Evolutionary conservation across 2,113 vertebrate genomes (phyloP), one percentile per base, ranked within the genome.

Genomic region (Microtus oregoni): DNA sequence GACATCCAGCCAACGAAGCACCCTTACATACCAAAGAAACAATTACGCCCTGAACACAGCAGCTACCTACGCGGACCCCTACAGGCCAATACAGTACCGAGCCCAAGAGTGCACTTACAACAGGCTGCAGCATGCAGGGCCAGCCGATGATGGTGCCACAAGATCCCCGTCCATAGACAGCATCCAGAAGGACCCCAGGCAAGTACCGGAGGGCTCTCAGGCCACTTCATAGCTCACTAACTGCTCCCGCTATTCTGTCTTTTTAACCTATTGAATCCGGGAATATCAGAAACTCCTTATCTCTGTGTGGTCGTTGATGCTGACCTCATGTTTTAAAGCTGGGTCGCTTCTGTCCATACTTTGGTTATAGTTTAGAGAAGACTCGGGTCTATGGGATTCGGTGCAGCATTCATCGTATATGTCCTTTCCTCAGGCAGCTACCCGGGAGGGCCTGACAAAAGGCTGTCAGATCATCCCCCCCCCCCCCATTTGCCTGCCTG

Each of bases 101-200:
- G 98, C 99, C 91, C 97, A 99, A 0, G 99, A 99, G 90, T 95
- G 99, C 93, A 96, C 47, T 97, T 99, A 99, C 55, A 87, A 92
- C 93, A 98, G 99, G 68, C 98, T 98, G 95, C 98, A 98, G 86
- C 99, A 99, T 9, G 52, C 98, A 10, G 81, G 98, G 0, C 98
- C 98, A 0, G 97, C 99, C 24, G 99, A 99, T 0, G 99, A 99
- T 2, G 98, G 98, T 19, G 99, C 99, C 93, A 99, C 99, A 0
- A 99, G 99, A 68, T 99, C 99, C 0, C 99, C 99, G 0, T 99
- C 99, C 72, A 99, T 99, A 96, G 99, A 99, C 98, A 99, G 99
- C 98, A 99, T 99, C 91, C 99, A 99, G 98, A 99, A 99, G 65
- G 99, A 99, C 98, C 99, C 99, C 96, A 99, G 99, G 99, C 99